Evolutionary conservation across 2,888 invertebrate genomes (phyloP), one percentile per base, ranked within the genome.

Genomic region (Mythimna ferrago): DNA sequence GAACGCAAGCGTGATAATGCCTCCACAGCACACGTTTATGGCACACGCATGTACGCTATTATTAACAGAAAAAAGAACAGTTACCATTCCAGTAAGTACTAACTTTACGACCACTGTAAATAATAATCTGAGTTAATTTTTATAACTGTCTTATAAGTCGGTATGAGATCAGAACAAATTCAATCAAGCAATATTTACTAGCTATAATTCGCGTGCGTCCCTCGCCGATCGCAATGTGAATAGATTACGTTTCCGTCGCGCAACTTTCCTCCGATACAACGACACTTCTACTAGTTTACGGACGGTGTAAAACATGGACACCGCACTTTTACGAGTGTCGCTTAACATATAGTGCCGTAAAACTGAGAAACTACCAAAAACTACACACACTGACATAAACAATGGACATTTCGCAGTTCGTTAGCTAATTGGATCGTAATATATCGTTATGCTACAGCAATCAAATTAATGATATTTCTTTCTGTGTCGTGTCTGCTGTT

Each of bases 331-430:
- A 96, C 94, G 94, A 93, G 86, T 91, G 92, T 89, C 93, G 87
- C 93, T 94, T 94, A 95, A 95, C 93, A 94, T 94, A 94, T 92
- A 92, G 91, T 89, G 92, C 91, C 91, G 89, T 95, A 94, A 94
- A 95, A 93, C 89, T 87, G 88, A 86, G 90, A 87, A 89, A 89
- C 91, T 89, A 92, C 90, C 91, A 88, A 92, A 94, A 93, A 92
- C 92, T 89, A 90, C 86, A 87, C 84, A 87, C 83, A 79, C 80
- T 84, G 87, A 91, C 91, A 90, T 91, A 92, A 91, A 92, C 90
- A 91, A 91, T 89, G 89, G 90, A 89, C 91, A 91, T 93, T 92
- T 89, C 91, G 91, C 88, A 90, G 90, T 93, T 93, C 93, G 92
- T 93, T 94, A 94, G 92, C 90, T 92, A 93, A 94, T 94, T 92